A percentile compares a stretch with the other conserved stretches of the same genome.
Evolutionary conservation across 2,113 vertebrate species (phyloP).

Genomic region (Gasterosteus aculeatus): DNA sequence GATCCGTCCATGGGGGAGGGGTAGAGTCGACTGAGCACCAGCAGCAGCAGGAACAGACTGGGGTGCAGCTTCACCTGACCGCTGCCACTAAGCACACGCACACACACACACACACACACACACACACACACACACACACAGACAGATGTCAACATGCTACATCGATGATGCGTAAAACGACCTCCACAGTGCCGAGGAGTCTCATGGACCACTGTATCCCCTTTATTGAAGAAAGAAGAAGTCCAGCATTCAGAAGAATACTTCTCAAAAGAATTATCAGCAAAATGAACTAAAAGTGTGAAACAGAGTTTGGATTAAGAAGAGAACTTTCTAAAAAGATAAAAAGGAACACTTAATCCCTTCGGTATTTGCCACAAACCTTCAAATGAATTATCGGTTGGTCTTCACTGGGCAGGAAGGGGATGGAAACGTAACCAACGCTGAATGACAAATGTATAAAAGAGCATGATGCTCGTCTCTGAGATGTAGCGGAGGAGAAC

Average conservation of each 20-base stretch:
- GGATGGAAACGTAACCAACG: neutral
- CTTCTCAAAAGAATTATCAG: neutral
- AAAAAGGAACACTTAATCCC: too few relatives aligned
- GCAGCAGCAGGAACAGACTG: slow-evolving; percentile 90
- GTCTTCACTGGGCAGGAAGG: neutral
- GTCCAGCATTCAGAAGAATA: neutral
- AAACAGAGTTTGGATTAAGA: neutral
- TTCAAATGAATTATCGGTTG: neutral
- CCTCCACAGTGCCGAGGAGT: neutral
- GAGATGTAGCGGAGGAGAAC: neutral
- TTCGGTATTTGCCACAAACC: too few relatives aligned
- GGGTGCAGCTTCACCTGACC: slow-evolving; percentile 87
- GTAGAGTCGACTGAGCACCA: slow-evolving; percentile 92
- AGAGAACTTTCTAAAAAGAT: too few relatives aligned
- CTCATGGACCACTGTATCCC: neutral
- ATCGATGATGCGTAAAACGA: neutral
- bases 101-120: slow-evolving; percentile 17
- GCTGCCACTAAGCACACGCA: slow-evolving; percentile 68
- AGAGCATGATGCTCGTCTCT: neutral
- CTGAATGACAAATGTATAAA: neutral
- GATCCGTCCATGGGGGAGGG: slow-evolving; percentile 96
- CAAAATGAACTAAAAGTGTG: neutral
- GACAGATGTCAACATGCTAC: neutral
- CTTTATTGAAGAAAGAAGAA: neutral
- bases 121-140: slow-evolving; percentile 13